phyloP scores from a whole-genome alignment of 92 coral and sea anemone species.

The Hydrozoanthus gracilis region DNA sequence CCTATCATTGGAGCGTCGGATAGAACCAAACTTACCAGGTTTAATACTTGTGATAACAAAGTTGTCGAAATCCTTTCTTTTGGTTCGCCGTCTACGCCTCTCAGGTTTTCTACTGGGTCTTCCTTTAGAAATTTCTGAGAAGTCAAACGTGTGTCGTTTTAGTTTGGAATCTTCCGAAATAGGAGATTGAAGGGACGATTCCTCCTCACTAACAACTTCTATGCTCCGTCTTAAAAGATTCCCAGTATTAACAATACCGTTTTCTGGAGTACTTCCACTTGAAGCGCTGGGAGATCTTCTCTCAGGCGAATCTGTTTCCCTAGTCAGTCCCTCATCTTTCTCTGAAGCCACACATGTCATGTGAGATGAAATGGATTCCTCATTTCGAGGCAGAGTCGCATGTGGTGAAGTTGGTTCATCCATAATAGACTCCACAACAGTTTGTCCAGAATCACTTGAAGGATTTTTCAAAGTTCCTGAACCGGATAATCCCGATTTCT shows the following conservation, averaged over 20 bases:
- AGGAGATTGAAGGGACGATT: slow-evolving; percentile 47
- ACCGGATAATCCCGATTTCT: not conserved
- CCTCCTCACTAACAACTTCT: slow-evolving; percentile 46
- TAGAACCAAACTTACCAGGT: slow-evolving; percentile 89
- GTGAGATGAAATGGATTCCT: slow-evolving; percentile 2
- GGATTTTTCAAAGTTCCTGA: slow-evolving; percentile 1
- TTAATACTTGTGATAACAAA: slow-evolving; percentile 84
- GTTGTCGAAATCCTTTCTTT: slow-evolving; percentile 81
- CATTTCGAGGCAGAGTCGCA: slow-evolving; percentile 37
- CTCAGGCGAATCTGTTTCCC: slow-evolving; percentile 1
- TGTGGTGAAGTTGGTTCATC: slow-evolving; percentile 77
- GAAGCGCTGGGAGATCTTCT: not conserved
- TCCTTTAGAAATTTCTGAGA: slow-evolving; percentile 72
- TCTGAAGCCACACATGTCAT: not conserved
- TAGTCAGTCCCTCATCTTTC: slow-evolving; percentile 4
- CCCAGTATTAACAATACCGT: not conserved
- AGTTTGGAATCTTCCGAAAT: slow-evolving; percentile 38
- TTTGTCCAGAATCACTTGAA: slow-evolving; percentile 38
- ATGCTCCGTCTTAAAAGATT: slow-evolving; percentile 18
- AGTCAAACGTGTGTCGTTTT: slow-evolving; percentile 82
- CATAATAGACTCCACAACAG: slow-evolving; percentile 69
- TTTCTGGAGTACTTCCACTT: not conserved
- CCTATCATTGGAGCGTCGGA: slow-evolving; percentile 86
- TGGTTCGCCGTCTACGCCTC: slow-evolving; percentile 55
- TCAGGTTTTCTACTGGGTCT: slow-evolving; percentile 58